Evolutionary conservation across 2,888 invertebrate genomes (phyloP), one percentile per base, ranked within the genome.

Genomic region (Philaethria dido): DNA sequence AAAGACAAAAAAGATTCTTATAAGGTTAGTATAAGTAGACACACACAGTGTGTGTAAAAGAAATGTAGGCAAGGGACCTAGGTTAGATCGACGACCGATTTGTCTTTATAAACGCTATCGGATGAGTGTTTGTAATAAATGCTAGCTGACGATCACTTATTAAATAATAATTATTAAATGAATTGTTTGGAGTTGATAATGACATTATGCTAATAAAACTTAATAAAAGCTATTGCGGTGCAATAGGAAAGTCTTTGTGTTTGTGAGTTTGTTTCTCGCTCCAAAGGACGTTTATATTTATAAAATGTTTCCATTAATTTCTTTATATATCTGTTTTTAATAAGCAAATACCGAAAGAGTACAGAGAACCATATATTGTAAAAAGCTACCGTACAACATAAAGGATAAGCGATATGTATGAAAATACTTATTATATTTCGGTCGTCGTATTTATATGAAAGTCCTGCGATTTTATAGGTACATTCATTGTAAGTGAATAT

Each of bases 51-150:
- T 39, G 8, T 11, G 18, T 36, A 22, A 36, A 9, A n/a, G 14
- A 20, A 39, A 20, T 9, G 1, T 11, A 45, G 44, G n/a, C 8
- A 33, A 18, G 16, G 3, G 20, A 9, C 4, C 9, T 39, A n/a
- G 4, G 8, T 20, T 36, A 39, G 29, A 6, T 45, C 44, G 59
- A 45, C 60, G 45, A 45, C 45, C 60, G 44, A 18, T 60, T 45
- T 29, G 16, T 44, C 44, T 59, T 20, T 14, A 25, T 45, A 45
- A 33, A 60, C 45, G 25, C 9, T 45, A 45, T 60, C 18, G 13
- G 18, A 5, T 25, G 16, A 44, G 3, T 29, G 29, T 45, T 22
- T 16, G 16, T 18, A 44, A 44, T 59, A 59, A 59, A 25, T 9
- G 11, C n/a, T 25, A 59, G n/a, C 29, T 18, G 42, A 45, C 6